Evolutionary conservation across 2,113 vertebrate genomes (phyloP).

Genomic region (Conger conger): DNA sequence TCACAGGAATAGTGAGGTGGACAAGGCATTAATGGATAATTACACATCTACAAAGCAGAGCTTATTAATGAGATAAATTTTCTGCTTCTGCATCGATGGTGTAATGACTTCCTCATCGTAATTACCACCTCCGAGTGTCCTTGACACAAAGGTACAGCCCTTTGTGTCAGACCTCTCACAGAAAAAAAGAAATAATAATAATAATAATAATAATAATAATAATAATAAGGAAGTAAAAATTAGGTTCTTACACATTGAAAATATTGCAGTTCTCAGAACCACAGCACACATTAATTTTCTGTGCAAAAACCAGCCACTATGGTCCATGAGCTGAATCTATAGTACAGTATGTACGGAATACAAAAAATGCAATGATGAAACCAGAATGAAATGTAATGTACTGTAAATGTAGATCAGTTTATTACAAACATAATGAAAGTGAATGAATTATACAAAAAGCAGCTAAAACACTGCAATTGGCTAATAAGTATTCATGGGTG

Average conservation of each 20-base stretch:
- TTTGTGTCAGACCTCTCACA: not conserved
- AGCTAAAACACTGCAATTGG: not conserved
- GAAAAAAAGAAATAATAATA: not conserved
- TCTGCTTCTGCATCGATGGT: conserved; percentile 21
- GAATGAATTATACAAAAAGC: not conserved
- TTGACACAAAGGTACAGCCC: not conserved
- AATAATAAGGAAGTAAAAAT: not conserved
- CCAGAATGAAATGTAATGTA: not conserved
- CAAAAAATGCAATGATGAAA: no score
- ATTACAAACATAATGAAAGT: not conserved
- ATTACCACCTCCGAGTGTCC: conserved; percentile 10
- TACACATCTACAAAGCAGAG: not conserved
- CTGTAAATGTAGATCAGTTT: not conserved
- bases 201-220: no score
- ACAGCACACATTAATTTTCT: not conserved
- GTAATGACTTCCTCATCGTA: conserved; percentile 27
- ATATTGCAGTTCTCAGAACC: not conserved
- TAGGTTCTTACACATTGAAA: not conserved
- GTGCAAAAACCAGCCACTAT: not conserved
- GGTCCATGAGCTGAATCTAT: not conserved
- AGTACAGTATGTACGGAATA: not conserved
- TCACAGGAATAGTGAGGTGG: conserved; percentile 4
- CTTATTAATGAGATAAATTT: conserved; percentile 26
- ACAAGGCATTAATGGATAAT: conserved; percentile 29
- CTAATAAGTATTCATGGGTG: no score